Evolutionary conservation across 2,888 invertebrate genomes (phyloP).

Genomic region (Sipunculus nudus): DNA sequence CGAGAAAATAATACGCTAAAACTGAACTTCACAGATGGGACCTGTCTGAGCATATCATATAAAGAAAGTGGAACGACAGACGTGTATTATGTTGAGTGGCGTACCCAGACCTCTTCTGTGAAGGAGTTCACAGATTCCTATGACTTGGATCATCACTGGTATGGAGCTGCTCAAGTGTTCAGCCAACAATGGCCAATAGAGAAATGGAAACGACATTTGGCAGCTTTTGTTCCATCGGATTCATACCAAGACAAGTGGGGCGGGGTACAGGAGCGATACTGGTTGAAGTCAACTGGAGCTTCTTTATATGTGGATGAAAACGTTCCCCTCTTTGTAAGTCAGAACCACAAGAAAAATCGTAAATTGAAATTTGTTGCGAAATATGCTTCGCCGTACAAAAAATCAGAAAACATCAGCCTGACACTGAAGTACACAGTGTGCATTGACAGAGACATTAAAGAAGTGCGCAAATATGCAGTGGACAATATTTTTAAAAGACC

Average conservation of each 20-base stretch:
- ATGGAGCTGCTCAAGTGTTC: constrained; percentile 85
- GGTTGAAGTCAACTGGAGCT: constrained; percentile 77
- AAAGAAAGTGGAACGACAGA: too few species aligned
- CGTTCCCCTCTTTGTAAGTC: constrained; percentile 80
- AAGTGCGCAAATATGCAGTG: constrained; percentile 75
- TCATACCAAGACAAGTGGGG: constrained; percentile 45
- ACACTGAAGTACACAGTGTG: constrained; percentile 71
- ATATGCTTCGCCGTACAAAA: constrained; percentile 27
- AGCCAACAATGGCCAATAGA: constrained; percentile 87
- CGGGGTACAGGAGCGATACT: constrained; percentile 66
- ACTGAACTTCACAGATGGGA: too few species aligned
- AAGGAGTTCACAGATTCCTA: too few species aligned
- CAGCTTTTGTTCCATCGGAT: constrained; percentile 49
- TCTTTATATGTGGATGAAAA: constrained; percentile 74
- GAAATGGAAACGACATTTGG: constrained; percentile 44
- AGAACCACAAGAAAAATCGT: constrained; percentile 72
- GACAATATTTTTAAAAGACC: constrained; percentile 75
- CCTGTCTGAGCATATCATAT: too few species aligned
- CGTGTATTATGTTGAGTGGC: too few species aligned
- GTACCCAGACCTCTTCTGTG: too few species aligned
- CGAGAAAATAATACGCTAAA: too few species aligned
- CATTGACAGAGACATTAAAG: constrained; percentile 72
- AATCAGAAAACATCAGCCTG: constrained; percentile 6
- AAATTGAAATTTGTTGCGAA: constrained; percentile 70
- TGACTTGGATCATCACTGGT: too few species aligned